A percentile compares a stretch with the other conserved stretches of the same genome.
Conservation (phyloP, 30 jellyfish, hydroid and myxozoan species). For the Turritopsis rubra region DNA sequence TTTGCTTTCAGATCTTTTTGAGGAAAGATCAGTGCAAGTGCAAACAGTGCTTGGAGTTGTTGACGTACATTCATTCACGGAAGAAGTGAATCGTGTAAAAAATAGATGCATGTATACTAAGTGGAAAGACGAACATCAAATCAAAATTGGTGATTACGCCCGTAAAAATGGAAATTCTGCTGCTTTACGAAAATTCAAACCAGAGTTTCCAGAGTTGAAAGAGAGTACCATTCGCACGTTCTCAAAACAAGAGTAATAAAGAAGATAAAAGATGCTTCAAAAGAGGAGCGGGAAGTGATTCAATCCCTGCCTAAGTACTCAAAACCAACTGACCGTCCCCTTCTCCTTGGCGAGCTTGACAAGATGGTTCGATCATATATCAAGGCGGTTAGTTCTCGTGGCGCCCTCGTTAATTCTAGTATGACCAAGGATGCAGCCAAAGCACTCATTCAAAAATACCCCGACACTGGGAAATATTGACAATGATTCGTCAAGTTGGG, state of each 20-base stretch:
- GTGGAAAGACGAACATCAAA: not conserved
- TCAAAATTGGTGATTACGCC: slow-evolving; percentile 4
- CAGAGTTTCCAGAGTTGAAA: slow-evolving; percentile 6
- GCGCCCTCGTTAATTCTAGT: not conserved
- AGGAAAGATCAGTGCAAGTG: too few relatives aligned
- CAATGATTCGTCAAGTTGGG: too few relatives aligned
- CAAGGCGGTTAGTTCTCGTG: slow-evolving; percentile 4
- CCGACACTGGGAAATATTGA: not conserved
- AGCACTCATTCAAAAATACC: not conserved
- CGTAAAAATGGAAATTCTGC: slow-evolving; percentile 1
- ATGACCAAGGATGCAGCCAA: slow-evolving; percentile 4
- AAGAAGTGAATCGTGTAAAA: too few relatives aligned
- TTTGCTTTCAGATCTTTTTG: too few relatives aligned
- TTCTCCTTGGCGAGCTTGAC: slow-evolving; percentile 12
- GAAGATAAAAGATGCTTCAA: not conserved
- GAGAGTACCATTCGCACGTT: slow-evolving; percentile 14
- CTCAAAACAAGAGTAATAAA: not conserved
- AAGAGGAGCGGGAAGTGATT: not conserved
- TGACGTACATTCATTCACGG: not conserved
- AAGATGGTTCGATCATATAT: too few relatives aligned
- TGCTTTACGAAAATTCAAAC: slow-evolving; percentile 4
- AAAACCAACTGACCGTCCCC: slow-evolving; percentile 16
- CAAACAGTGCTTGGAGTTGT: too few relatives aligned
- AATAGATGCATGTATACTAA: not conserved
- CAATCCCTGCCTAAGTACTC: not conserved